phyloP scores from a whole-genome alignment of 2,888 invertebrate genomes.

The Synergus itoensis region DNA sequence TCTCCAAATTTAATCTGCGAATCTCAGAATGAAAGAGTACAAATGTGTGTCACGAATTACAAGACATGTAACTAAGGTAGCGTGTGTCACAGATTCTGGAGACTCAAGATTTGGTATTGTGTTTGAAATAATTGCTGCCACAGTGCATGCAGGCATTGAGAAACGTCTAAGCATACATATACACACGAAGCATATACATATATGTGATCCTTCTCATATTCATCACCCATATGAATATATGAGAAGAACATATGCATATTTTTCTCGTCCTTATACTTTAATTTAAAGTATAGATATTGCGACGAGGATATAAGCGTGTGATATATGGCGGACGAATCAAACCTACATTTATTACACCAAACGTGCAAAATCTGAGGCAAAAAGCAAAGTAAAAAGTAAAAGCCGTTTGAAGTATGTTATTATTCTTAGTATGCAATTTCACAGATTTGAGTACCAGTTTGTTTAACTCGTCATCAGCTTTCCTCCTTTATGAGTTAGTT shows the following conservation, averaged over 20 bases:
- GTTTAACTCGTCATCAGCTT: background rate
- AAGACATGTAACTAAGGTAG: background rate
- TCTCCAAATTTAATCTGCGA: background rate
- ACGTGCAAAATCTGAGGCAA: conserved; percentile 9
- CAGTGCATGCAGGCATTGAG: background rate
- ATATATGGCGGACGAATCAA: background rate
- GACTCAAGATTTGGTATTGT: background rate
- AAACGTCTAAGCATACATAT: background rate
- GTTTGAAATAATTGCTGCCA: background rate
- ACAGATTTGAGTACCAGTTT: background rate
- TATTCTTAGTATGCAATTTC: conserved; percentile 1
- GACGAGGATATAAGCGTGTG: background rate
- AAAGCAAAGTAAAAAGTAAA: background rate
- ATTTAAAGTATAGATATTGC: background rate
- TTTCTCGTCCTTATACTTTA: background rate
- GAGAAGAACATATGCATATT: too few species aligned
- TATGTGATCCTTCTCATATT: background rate
- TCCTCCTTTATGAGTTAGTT: background rate
- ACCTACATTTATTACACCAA: conserved; percentile 27
- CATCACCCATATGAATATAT: background rate
- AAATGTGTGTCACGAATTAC: background rate
- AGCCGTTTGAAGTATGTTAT: conserved; percentile 7
- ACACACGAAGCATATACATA: background rate
- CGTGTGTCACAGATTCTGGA: conserved; percentile 5
- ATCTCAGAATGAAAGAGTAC: background rate